Percentiles rank a stretch among this genome's conserved stretches.
These are phyloP conservation scores for Leptatherina wallacei DNA, from an alignment of 2,797 vertebrate genomes.

Conservation along the genomic window DNA sequence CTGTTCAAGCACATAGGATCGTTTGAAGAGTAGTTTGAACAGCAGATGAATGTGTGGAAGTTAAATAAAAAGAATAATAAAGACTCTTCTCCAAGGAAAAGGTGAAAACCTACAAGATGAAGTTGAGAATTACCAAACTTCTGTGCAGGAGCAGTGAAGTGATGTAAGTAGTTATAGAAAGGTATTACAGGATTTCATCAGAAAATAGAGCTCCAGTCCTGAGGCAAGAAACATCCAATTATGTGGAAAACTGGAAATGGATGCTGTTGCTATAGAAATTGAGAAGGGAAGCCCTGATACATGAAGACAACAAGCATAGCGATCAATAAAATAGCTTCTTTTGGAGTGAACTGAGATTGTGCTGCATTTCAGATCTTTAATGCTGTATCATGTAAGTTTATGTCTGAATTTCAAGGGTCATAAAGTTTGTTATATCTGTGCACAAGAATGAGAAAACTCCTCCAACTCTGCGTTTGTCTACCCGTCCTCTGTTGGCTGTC, in stretches of 20 bases:
- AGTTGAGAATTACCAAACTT: slow-evolving; percentile 14
- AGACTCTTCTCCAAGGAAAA: neutral
- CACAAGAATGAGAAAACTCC: slow-evolving; percentile 13
- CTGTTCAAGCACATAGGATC: neutral
- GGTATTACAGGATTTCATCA: neutral
- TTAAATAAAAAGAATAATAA: neutral
- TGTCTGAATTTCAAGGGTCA: slow-evolving; percentile 18
- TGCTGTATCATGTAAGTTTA: slow-evolving; percentile 12
- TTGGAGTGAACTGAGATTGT: slow-evolving; percentile 6
- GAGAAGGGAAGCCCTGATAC: neutral
- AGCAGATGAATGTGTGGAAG: neutral
- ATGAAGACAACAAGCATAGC: neutral
- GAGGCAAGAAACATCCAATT: slow-evolving; percentile 16
- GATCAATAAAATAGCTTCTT: slow-evolving; percentile 39
- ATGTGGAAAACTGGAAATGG: slow-evolving; percentile 41
- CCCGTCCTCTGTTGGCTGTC: slow-evolving; percentile 15
- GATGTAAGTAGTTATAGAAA: slow-evolving; percentile 18
- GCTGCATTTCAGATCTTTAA: slow-evolving; percentile 14
- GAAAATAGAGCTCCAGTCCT: slow-evolving; percentile 9
- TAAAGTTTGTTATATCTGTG: slow-evolving; percentile 12
- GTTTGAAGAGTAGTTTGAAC: neutral
- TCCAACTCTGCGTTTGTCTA: slow-evolving; percentile 19
- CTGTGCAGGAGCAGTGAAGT: slow-evolving; percentile 17
- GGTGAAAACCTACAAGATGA: neutral
- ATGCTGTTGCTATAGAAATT: slow-evolving; percentile 42